Conservation (phyloP, 2,888 invertebrate genomes). For the Tenthredo mesomela region DNA sequence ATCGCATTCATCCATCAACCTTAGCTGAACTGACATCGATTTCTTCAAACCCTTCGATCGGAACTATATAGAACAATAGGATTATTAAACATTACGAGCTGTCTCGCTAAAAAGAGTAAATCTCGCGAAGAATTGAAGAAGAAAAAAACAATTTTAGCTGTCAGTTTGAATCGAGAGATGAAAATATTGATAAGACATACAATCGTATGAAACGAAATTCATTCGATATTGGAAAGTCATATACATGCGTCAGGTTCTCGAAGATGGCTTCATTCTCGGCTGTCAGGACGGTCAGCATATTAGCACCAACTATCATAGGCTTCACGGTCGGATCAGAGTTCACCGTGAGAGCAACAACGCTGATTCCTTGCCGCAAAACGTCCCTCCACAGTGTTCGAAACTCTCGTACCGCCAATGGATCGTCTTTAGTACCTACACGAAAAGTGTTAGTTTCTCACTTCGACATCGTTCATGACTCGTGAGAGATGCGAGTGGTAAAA, state of each 20-base stretch:
- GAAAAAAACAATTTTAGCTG: not conserved
- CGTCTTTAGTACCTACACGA: constrained; percentile 63
- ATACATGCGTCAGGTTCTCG: not conserved
- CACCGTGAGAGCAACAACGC: constrained; percentile 73
- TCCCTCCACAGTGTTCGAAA: constrained; percentile 67
- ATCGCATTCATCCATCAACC: constrained; percentile 60
- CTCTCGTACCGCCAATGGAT: constrained; percentile 63
- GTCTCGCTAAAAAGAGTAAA: not conserved
- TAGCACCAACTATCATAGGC: constrained; percentile 73
- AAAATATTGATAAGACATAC: not conserved
- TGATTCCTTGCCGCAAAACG: constrained; percentile 68
- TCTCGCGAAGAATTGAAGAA: too few species aligned
- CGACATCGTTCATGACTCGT: not conserved
- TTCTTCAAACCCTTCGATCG: constrained; percentile 53
- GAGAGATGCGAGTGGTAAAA: too few species aligned
- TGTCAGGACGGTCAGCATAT: constrained; percentile 64
- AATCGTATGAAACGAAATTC: not conserved
- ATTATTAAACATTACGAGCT: not conserved
- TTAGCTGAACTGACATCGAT: constrained; percentile 54
- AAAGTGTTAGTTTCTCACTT: not conserved
- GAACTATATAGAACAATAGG: not conserved
- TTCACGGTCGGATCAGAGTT: constrained; percentile 66
- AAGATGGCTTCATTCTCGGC: constrained; percentile 55
- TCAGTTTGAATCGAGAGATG: not conserved
- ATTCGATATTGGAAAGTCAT: not conserved